phyloP scores from a whole-genome alignment of 2,113 vertebrate genomes.

The Myiagra hebetior region DNA sequence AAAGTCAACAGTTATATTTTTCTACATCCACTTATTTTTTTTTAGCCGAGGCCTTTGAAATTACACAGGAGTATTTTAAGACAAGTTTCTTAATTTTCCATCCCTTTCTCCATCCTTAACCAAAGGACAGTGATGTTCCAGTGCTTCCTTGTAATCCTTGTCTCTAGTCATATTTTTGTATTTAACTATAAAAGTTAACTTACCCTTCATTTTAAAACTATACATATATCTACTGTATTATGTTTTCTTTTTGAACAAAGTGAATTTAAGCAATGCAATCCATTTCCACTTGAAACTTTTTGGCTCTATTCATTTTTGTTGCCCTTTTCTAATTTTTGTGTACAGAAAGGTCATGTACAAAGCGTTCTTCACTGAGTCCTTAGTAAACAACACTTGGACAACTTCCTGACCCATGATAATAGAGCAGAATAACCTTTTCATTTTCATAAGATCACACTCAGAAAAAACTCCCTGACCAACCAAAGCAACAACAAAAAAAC shows the following conservation, averaged over 20 bases:
- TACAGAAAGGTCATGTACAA: not conserved
- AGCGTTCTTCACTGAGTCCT: not conserved
- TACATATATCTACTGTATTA: not conserved
- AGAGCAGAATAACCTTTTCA: not conserved
- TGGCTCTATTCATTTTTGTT: not conserved
- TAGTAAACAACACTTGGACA: not conserved
- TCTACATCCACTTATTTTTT: not conserved
- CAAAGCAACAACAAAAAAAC: not conserved
- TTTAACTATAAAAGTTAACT: not conserved
- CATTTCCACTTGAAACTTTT: not conserved
- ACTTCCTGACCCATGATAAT: not conserved
- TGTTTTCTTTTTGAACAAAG: not conserved
- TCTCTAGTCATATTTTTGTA: not conserved
- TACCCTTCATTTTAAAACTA: not conserved
- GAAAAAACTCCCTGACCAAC: accelerated
- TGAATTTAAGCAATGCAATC: not conserved
- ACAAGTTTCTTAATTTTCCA: not conserved
- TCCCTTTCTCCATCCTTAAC: not conserved
- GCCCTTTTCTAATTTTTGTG: not conserved
- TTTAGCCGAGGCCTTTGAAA: not conserved
- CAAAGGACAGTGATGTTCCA: not conserved
- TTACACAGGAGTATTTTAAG: not conserved
- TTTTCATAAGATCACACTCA: not conserved
- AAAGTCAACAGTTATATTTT: not conserved
- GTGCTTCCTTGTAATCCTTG: not conserved